Conservation (phyloP, 2,888 invertebrate species). For the Nemoura dubitans region DNA sequence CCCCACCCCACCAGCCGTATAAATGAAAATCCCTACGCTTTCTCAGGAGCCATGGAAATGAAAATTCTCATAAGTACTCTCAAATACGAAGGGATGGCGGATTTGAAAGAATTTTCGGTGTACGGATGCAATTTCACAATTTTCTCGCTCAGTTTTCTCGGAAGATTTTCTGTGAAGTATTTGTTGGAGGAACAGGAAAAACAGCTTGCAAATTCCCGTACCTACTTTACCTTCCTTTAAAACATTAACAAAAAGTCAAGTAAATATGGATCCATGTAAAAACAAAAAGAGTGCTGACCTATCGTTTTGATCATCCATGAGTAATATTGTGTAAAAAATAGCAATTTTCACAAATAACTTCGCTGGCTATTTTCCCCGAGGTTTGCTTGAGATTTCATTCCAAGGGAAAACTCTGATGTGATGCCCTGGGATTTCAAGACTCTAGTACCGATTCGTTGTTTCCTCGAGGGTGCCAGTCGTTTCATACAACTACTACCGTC, state of each 20-base stretch:
- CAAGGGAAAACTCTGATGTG: neutral
- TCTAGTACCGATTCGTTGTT: neutral
- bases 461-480: neutral
- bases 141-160: too few species aligned
- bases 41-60: neutral
- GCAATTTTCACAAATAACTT: neutral
- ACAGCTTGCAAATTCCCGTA: too few species aligned
- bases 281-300: neutral
- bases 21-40: neutral
- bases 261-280: too few species aligned
- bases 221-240: too few species aligned
- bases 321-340: neutral
- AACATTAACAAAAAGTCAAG: too few species aligned
- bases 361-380: neutral
- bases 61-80: slow-evolving; percentile 13
- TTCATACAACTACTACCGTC: neutral
- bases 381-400: neutral
- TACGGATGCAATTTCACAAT: too few species aligned
- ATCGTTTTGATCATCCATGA: neutral
- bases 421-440: neutral
- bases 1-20: neutral
- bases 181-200: too few species aligned
- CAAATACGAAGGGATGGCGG: neutral
- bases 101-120: too few species aligned
- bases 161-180: too few species aligned